Evolutionary conservation across 1,140 invertebrate species (phyloP), one percentile per base, ranked within the genome.

Genomic region (Calycopis cecrops): DNA sequence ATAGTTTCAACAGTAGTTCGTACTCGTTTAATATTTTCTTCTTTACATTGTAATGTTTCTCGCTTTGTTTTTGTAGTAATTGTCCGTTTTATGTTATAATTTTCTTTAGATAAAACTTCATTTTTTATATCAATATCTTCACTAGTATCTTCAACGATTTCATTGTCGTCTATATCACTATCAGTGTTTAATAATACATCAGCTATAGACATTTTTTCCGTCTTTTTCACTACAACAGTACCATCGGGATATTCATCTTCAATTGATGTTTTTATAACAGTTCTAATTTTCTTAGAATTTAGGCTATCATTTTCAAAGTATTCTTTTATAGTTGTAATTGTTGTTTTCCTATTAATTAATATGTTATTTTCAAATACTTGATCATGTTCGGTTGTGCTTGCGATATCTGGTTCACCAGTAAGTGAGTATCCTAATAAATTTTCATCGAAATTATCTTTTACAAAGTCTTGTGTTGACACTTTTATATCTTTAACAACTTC

Each of bases 1-100:
- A 71, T 82, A n/a, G 86, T 88, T 80, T 88, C 86, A 48, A 86
- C 72, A 0, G 87, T 88, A 18, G 86, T 88, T 69, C 83, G 76
- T 4, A 88, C 63, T 12, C 85, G 74, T 67, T 82, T 83, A 8
- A 86, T 76, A 65, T 76, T 79, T 64, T 76, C 71, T 52, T 88
- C 78, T 49, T 63, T 55, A 35, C 82, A 85, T 21, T 73, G 69
- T 57, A 88, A 72, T n/a, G 79, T 85, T 71, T 88, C 87, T 38
- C 74, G 68, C 55, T 76, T 88, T 12, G 85, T 88, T 66, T 79
- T 82, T 33, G 84, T 88, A 33, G 84, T 88, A 34, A 87, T 81
- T 59, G 74, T 83, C 10, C 84, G 75, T 56, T 84, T 87, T 6
- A 88, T 79, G 49, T 60, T 70, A 16, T 76, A 49, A 35, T 67